Base-by-base conservation (phyloP, 1,140 invertebrate genomes). In the Panulirus ornatus region DNA sequence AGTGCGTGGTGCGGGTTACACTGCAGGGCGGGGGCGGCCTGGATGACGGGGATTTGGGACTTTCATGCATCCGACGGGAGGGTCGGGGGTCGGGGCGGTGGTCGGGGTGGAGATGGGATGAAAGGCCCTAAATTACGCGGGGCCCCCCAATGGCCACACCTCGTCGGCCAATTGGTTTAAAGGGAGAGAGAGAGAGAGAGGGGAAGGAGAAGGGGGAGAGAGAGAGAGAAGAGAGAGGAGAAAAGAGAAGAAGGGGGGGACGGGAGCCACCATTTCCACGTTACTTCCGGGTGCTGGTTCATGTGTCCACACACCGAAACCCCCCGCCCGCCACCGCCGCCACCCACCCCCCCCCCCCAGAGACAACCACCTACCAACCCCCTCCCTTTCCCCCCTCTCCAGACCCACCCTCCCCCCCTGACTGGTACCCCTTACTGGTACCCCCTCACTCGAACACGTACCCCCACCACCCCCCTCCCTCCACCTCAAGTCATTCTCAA, bases 181-280 rank as follows among this genome's bases (percentile, higher is more conserved):
- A 87, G 84, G 27, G 42, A 38, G n/a, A n/a, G n/a, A n/a, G n/a
- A n/a, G n/a, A n/a, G n/a, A n/a, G n/a, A n/a, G n/a, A n/a, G n/a
- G n/a, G n/a, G n/a, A n/a, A n/a, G n/a, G n/a, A n/a, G n/a, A n/a
- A n/a, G n/a, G n/a, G n/a, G n/a, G n/a, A n/a, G n/a, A n/a, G n/a
- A n/a, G n/a, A n/a, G n/a, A n/a, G n/a, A n/a, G n/a, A n/a, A n/a
- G n/a, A n/a, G n/a, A n/a, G n/a, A n/a, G n/a, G n/a, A n/a, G n/a
- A n/a, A n/a, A n/a, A n/a, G n/a, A n/a, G 75, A 75, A 78, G 40
- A 76, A 42, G 27, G 70, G 34, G 22, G 38, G 58, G n/a, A n/a
- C n/a, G 84, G 84, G 79, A 54, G 75, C 63, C 34, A 38, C 84
- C 84, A 87, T 87, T 87, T 87, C 42, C 84, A 78, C 76, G 84